phyloP scores from a whole-genome alignment of 2,797 vertebrate genomes.

The Microctenopoma stevenorrisi region DNA sequence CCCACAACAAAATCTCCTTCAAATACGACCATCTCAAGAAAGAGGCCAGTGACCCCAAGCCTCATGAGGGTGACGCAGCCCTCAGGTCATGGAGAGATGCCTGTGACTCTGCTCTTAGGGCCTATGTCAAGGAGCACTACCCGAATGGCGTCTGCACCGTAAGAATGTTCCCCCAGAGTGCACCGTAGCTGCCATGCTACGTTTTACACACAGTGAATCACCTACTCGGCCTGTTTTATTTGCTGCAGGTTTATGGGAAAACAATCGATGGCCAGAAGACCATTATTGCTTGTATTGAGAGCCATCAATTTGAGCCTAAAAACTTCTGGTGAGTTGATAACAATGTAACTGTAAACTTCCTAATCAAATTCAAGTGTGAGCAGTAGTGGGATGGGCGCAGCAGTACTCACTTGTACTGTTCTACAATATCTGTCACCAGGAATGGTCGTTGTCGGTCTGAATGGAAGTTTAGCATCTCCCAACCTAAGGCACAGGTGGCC shows the following conservation, averaged over 20 bases:
- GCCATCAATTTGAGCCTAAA: constrained; percentile 96
- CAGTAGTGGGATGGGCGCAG: not conserved
- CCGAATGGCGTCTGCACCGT: constrained; percentile 93
- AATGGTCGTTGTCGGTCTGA: constrained; percentile 96
- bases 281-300: constrained; percentile 95
- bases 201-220: not conserved
- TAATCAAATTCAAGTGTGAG: constrained; percentile 7
- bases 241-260: constrained; percentile 92
- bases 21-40: constrained; percentile 96
- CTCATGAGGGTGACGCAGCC: constrained; percentile 85
- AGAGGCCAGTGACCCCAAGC: constrained; percentile 89
- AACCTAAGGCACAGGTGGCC: constrained; percentile 87
- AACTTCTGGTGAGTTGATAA: constrained; percentile 91
- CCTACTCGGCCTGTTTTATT: constrained; percentile 27
- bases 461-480: constrained; percentile 94
- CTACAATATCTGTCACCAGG: constrained; percentile 73
- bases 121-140: constrained; percentile 95
- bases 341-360: constrained; percentile 5
- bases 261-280: constrained; percentile 95
- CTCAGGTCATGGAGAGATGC: constrained; percentile 91
- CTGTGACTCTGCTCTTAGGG: constrained; percentile 88
- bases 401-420: constrained; percentile 3
- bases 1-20: constrained; percentile 93
- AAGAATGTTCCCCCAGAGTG: constrained; percentile 23
- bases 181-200: not conserved